Conservation (phyloP, 1,140 invertebrate species). For the Drosophila ironensis region DNA sequence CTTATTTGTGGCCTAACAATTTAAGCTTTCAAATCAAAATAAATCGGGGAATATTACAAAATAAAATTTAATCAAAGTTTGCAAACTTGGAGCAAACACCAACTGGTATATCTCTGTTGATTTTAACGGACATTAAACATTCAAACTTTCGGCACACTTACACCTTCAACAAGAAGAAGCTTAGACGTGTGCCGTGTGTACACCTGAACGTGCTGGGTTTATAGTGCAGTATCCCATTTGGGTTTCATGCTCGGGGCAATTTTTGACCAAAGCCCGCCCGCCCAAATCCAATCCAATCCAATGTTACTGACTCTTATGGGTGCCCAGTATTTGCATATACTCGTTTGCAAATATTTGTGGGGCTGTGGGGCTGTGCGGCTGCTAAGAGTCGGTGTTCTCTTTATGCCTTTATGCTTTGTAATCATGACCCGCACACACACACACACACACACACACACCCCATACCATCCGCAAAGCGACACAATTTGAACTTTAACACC, state of each 20-base stretch:
- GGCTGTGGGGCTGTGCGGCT: conserved; percentile 27
- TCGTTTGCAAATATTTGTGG: background rate
- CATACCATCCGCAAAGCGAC: too few relatives aligned
- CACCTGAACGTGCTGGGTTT: background rate
- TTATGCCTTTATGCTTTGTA: conserved; percentile 48
- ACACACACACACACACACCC: background rate
- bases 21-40: too few relatives aligned
- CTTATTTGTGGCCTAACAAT: too few relatives aligned
- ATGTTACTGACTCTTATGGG: background rate
- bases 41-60: too few relatives aligned
- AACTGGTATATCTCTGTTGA: too few relatives aligned
- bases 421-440: conserved; percentile 38
- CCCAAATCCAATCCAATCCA: conserved; percentile 4
- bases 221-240: background rate
- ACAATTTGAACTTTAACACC: conserved; percentile 79
- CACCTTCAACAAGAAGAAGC: background rate
- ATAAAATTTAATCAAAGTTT: background rate
- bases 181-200: background rate
- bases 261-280: background rate
- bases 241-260: background rate
- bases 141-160: too few relatives aligned
- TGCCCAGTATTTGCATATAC: conserved; percentile 48
- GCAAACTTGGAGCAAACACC: too few relatives aligned
- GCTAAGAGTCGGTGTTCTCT: conserved; percentile 23
- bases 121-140: too few relatives aligned